phyloP scores from a whole-genome alignment of 2,797 vertebrate genomes.

The Macropus fuliginosus region DNA sequence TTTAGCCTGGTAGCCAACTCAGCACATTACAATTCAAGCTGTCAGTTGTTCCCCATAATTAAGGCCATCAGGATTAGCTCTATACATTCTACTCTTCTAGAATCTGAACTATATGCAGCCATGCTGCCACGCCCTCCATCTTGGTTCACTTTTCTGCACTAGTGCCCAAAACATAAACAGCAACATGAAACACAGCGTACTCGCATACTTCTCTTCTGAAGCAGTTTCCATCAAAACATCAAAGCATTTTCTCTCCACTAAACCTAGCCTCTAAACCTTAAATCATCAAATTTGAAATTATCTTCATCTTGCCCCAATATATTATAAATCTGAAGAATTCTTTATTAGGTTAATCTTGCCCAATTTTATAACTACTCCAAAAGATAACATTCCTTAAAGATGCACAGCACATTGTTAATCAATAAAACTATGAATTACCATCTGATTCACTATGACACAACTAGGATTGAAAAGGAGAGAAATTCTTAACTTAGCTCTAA shows the following conservation, averaged over 20 bases:
- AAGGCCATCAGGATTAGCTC: conserved; percentile 50
- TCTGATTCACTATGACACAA: conserved; percentile 29
- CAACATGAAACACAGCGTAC: conserved; percentile 26
- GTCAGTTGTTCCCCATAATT: conserved; percentile 57
- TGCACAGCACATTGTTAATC: conserved; percentile 26
- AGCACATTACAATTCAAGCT: conserved; percentile 53
- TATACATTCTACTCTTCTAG: conserved; percentile 52
- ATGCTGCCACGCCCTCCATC: conserved; percentile 25
- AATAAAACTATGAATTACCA: conserved; percentile 46
- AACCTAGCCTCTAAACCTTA: conserved; percentile 54
- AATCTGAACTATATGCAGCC: conserved; percentile 63
- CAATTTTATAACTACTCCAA: background rate
- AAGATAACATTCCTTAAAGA: background rate
- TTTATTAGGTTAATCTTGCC: conserved; percentile 38
- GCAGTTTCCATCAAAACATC: conserved; percentile 49
- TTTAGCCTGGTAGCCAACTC: conserved; percentile 32
- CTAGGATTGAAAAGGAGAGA: conserved; percentile 51
- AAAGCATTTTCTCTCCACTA: background rate
- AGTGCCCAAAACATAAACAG: conserved; percentile 52
- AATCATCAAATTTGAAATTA: conserved; percentile 43
- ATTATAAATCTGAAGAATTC: conserved; percentile 45
- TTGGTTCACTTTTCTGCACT: conserved; percentile 54
- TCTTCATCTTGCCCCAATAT: conserved; percentile 25
- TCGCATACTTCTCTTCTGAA: conserved; percentile 24
- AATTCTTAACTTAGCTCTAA: conserved; percentile 57